Conservation (phyloP, 1,140 invertebrate genomes). For the Penaeus vannamei region DNA sequence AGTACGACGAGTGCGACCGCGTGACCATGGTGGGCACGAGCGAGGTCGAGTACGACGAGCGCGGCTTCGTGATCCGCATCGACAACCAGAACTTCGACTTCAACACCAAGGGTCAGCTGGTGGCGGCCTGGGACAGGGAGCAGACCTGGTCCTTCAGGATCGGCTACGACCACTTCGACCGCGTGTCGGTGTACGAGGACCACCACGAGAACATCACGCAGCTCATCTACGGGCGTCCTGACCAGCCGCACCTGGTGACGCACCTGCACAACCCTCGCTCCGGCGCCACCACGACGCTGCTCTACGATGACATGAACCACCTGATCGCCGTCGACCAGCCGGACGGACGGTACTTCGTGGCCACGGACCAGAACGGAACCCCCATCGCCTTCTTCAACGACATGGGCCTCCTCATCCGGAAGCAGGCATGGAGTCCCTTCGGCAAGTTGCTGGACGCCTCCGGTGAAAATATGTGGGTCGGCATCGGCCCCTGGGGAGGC, state of each 20-base stretch:
- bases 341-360: conserved; percentile 89
- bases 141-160: conserved; percentile 76
- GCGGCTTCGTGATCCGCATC: conserved; percentile 64
- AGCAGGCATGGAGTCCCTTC: conserved; percentile 92
- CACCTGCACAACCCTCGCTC: conserved; percentile 92
- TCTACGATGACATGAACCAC: conserved; percentile 89
- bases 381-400: conserved; percentile 92
- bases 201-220: conserved; percentile 74
- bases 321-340: conserved; percentile 81
- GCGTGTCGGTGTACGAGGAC: conserved; percentile 62
- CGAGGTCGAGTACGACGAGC: conserved; percentile 72
- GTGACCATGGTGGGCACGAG: conserved; percentile 90
- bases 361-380: conserved; percentile 92
- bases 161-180: conserved; percentile 85
- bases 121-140: conserved; percentile 76
- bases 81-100: conserved; percentile 82
- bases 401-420: conserved; percentile 91
- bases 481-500: conserved; percentile 88
- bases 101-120: conserved; percentile 87
- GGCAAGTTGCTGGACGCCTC: conserved; percentile 89
- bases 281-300: conserved; percentile 84
- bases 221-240: conserved; percentile 93
- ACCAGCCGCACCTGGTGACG: conserved; percentile 84
- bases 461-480: conserved; percentile 91
- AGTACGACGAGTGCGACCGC: conserved; percentile 93